Evolutionary conservation across 2,797 vertebrate species (phyloP).

Genomic region (Mus caroli): DNA sequence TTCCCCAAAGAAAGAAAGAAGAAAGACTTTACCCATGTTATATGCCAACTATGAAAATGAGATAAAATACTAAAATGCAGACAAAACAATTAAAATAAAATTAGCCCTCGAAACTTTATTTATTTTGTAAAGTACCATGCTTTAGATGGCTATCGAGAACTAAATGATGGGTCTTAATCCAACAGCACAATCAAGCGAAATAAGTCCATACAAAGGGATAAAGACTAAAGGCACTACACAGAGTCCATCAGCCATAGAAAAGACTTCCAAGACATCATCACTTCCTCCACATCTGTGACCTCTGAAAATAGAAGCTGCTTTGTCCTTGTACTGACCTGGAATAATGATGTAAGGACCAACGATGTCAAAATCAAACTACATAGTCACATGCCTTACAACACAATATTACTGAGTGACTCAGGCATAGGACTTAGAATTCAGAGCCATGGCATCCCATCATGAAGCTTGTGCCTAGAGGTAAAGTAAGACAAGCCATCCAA

Average conservation of each 20-base stretch:
- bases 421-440: not conserved
- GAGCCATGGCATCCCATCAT: not conserved
- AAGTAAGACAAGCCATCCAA: not conserved
- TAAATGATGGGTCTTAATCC: constrained; percentile 57
- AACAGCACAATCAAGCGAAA: constrained; percentile 41
- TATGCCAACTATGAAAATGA: not conserved
- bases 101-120: not conserved
- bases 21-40: not conserved
- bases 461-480: not conserved
- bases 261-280: constrained; percentile 39
- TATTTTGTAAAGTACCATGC: not conserved
- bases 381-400: not conserved
- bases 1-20: not conserved
- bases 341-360: not conserved
- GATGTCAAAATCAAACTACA: not conserved
- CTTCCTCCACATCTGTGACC: not conserved
- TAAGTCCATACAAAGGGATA: constrained; percentile 34
- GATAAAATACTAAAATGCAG: not conserved
- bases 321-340: not conserved
- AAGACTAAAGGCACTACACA: not conserved
- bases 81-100: not conserved
- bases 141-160: not conserved
- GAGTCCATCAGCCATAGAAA: constrained; percentile 8
- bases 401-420: not conserved
- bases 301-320: constrained; percentile 60